phyloP scores from a whole-genome alignment of 23 tunicate species.

The Trididemnum clinides region DNA sequence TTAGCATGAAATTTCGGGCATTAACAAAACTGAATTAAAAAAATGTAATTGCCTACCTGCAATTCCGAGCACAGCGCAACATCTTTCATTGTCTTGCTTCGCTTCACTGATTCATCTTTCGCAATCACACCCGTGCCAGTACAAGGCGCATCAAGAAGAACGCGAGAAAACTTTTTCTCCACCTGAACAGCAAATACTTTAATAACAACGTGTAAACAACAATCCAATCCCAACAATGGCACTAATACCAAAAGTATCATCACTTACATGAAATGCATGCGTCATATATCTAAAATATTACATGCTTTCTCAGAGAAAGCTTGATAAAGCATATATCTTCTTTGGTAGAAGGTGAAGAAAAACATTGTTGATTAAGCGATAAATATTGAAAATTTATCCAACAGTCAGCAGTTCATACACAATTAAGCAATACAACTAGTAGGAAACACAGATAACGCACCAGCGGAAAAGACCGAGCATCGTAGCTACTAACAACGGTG shows the following conservation, averaged over 20 bases:
- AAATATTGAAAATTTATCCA: too few species aligned
- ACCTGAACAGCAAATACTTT: conserved; percentile 39
- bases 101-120: conserved; percentile 93
- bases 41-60: too few species aligned
- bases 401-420: too few species aligned
- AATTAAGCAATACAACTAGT: not conserved
- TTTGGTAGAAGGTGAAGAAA: too few species aligned
- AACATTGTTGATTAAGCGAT: too few species aligned
- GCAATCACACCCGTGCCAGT: conserved; percentile 98
- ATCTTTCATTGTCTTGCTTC: conserved; percentile 75
- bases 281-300: too few species aligned
- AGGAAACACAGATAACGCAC: conserved; percentile 29
- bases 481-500: conserved; percentile 85
- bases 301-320: too few species aligned
- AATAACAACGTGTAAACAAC: not conserved
- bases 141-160: conserved; percentile 97
- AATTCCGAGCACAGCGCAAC: conserved; percentile 75
- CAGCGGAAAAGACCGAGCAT: conserved; percentile 93
- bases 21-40: too few species aligned
- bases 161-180: conserved; percentile 80
- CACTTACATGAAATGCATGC: too few species aligned
- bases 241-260: too few species aligned
- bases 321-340: too few species aligned
- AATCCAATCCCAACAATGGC: conserved; percentile 5
- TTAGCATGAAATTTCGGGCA: too few species aligned